Percentiles rank a stretch among this genome's conserved stretches.
phyloP scores from a whole-genome alignment of 1,140 invertebrate genomes.

The Drosophila ficusphila region DNA sequence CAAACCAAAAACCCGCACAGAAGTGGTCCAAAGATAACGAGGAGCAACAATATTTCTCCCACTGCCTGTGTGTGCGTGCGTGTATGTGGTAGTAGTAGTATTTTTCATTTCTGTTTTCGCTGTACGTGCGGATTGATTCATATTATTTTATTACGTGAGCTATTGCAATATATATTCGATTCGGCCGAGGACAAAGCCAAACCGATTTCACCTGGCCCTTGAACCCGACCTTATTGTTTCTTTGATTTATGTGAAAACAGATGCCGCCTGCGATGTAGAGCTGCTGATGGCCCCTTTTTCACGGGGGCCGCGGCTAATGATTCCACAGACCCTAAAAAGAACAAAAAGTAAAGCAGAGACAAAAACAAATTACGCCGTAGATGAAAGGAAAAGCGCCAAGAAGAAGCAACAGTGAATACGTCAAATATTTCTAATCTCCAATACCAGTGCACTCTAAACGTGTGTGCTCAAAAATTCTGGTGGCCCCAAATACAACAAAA shows the following conservation, averaged over 20 bases:
- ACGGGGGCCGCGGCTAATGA: slow-evolving; percentile 65
- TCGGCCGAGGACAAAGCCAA: slow-evolving; percentile 43
- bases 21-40: slow-evolving; percentile 10
- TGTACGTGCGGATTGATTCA: slow-evolving; percentile 68
- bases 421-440: slow-evolving; percentile 34
- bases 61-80: slow-evolving; percentile 49
- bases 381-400: slow-evolving; percentile 48
- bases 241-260: slow-evolving; percentile 58
- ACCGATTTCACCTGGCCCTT: slow-evolving; percentile 21
- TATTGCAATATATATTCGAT: slow-evolving; percentile 45
- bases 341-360: slow-evolving; percentile 12
- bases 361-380: slow-evolving; percentile 58
- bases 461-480: slow-evolving; percentile 46
- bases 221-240: slow-evolving; percentile 31
- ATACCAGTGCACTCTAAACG: slow-evolving; percentile 14
- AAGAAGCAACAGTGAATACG: slow-evolving; percentile 39
- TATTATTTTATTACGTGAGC: slow-evolving; percentile 71
- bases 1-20: not conserved
- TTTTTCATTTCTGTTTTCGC: slow-evolving; percentile 49
- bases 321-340: slow-evolving; percentile 23
- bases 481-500: slow-evolving; percentile 28
- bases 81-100: slow-evolving; percentile 43
- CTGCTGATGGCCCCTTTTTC: slow-evolving; percentile 65
- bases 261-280: slow-evolving; percentile 64
- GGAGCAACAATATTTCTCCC: slow-evolving; percentile 39